Base-by-base conservation (phyloP, 2,888 invertebrate genomes). In the Ariolimax columbianus region DNA sequence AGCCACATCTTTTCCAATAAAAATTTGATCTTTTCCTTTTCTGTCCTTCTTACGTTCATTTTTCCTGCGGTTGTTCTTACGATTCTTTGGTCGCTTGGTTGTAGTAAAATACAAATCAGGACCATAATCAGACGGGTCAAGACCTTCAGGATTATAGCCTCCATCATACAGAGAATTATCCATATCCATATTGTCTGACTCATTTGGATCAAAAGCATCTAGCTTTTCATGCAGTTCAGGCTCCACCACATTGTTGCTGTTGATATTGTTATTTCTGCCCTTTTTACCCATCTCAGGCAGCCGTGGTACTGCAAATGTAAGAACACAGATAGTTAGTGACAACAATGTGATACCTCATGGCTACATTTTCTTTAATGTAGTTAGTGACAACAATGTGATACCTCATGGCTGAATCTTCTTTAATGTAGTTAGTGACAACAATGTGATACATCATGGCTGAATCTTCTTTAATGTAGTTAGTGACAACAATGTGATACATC, bases 11-110 rank as follows among this genome's bases (percentile, higher is more conserved):
- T 88, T 55, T 36, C 70, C 78, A 33, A 75, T 30, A 9, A 11
- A 33, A 51, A 55, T 51, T 30, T 51, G 59, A 66, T 83, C 80
- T 70, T 85, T 87, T 30, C 75, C 75, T 72, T 82, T 87, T 51
- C 33, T 79, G 55, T 80, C 75, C 72, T 85, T 88, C 6, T 87
- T 82, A 19, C 86, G 77, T 14, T 78, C 83, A 79, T 83, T 87
- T 77, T 87, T 86, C 59, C 77, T 77, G 33, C 80, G 33, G 30
- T 75, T 75, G 70, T 86, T 51, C 70, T 70, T 51, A 51, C 77
- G 55, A 59, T 77, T 68, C 30, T 51, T 83, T 33, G 77, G 66
- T 51, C 43, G 78, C 59, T 38, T 78, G 30, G 80, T 86, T 55
- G 86, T 84, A 59, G 81, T 73, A 33, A 38, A 59, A 59, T 75